phyloP scores from a whole-genome alignment of 2,797 vertebrate species.

The Hyperoplus immaculatus region DNA sequence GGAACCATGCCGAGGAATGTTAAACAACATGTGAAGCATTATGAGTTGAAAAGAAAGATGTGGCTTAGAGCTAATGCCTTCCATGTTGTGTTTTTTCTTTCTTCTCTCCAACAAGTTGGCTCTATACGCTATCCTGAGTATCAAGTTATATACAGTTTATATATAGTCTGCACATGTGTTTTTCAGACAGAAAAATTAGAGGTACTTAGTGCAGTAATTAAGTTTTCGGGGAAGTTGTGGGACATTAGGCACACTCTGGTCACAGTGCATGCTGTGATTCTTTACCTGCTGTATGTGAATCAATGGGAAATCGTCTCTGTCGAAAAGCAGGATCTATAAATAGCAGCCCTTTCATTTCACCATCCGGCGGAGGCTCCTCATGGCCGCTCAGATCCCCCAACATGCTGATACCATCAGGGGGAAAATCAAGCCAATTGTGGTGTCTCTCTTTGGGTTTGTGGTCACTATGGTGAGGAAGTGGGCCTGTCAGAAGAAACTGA shows the following conservation, averaged over 20 bases:
- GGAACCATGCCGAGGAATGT: slow-evolving; percentile 40
- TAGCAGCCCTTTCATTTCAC: slow-evolving; percentile 53
- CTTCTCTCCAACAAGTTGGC: slow-evolving; percentile 7
- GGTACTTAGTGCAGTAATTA: not conserved
- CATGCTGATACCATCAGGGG: slow-evolving; percentile 50
- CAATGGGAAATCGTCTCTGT: not conserved
- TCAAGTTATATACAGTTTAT: slow-evolving; percentile 30
- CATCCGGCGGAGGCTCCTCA: slow-evolving; percentile 5
- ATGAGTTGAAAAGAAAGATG: slow-evolving; percentile 52
- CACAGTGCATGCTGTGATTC: slow-evolving; percentile 10
- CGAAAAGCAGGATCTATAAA: slow-evolving; percentile 45
- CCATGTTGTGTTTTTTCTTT: slow-evolving; percentile 25
- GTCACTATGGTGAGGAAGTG: slow-evolving; percentile 86
- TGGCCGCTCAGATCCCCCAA: slow-evolving; percentile 36
- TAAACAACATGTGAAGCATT: slow-evolving; percentile 26
- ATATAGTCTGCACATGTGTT: slow-evolving; percentile 33
- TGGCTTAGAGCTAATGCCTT: slow-evolving; percentile 59
- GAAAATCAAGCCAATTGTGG: slow-evolving; percentile 50
- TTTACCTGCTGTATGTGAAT: slow-evolving; percentile 47
- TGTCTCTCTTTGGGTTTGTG: slow-evolving; percentile 75
- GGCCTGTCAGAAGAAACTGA: slow-evolving; percentile 82
- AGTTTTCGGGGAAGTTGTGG: not conserved
- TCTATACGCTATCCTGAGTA: slow-evolving; percentile 21
- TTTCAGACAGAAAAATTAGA: slow-evolving; percentile 8
- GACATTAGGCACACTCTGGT: slow-evolving; percentile 1